Evolutionary conservation across 1,140 invertebrate species (phyloP).

Genomic region (Trichoplusia ni): DNA sequence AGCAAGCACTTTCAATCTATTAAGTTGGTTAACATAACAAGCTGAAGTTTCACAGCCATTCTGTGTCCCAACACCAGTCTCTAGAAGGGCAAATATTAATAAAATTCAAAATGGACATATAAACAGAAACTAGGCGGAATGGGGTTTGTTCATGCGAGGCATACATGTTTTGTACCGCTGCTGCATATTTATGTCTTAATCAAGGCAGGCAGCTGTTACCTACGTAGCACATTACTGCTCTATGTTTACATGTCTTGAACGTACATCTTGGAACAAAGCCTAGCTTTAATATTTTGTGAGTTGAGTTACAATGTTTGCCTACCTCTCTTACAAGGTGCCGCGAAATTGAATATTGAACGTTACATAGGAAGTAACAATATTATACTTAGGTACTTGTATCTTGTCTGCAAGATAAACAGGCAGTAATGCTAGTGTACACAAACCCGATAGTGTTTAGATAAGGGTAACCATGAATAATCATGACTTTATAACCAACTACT

Average conservation of each 20-base stretch:
- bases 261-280: conserved; percentile 31
- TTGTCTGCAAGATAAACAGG: conserved; percentile 15
- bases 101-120: conserved; percentile 37
- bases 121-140: conserved; percentile 30
- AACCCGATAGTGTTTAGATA: conserved; percentile 14
- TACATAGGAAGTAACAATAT: background rate
- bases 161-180: conserved; percentile 33
- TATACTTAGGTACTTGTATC: too few relatives aligned
- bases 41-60: background rate
- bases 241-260: conserved; percentile 32
- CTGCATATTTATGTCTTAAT: conserved; percentile 50
- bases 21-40: background rate
- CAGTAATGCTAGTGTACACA: conserved; percentile 12
- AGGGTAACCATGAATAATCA: conserved; percentile 25
- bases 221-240: conserved; percentile 35
- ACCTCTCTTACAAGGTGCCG: background rate
- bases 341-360: background rate
- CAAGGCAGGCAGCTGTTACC: conserved; percentile 40
- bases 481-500: background rate
- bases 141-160: conserved; percentile 29
- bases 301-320: conserved; percentile 16
- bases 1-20: background rate
- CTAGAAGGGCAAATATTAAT: conserved; percentile 23
- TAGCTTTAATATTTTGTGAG: conserved; percentile 27
- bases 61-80: background rate